Percentiles rank a stretch among this genome's conserved stretches.
phyloP scores from a whole-genome alignment of 1,140 invertebrate species.

The Mizuhopecten yessoensis region DNA sequence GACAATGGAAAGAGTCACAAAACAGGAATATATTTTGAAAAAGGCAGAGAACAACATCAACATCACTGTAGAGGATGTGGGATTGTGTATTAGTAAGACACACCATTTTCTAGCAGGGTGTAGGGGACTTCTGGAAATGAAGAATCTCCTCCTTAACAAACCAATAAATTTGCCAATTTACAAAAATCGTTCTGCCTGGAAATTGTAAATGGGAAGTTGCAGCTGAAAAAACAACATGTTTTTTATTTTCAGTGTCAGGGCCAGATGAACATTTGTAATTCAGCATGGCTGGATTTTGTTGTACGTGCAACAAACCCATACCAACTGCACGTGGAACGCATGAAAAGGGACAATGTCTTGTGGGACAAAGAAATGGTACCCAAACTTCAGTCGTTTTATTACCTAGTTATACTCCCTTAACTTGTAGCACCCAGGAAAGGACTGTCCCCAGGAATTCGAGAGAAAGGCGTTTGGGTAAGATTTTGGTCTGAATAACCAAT shows the following conservation, averaged over 20 bases:
- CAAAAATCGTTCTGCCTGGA: not conserved
- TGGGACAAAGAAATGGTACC: slow-evolving; percentile 9
- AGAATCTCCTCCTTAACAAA: not conserved
- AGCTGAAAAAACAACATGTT: not conserved
- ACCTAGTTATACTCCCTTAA: not conserved
- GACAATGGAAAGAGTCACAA: too few species aligned
- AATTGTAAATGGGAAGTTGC: not conserved
- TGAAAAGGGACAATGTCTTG: not conserved
- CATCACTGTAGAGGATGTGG: too few species aligned
- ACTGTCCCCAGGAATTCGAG: not conserved
- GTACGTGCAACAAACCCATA: not conserved
- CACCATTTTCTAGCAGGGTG: too few species aligned
- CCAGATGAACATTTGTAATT: slow-evolving; percentile 15
- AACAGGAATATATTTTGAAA: too few species aligned
- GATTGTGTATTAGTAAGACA: too few species aligned
- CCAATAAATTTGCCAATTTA: not conserved
- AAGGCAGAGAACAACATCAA: too few species aligned
- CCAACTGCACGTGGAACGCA: not conserved
- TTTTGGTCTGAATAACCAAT: not conserved
- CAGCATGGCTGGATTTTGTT: not conserved
- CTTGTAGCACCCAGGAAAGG: not conserved
- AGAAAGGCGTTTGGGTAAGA: not conserved
- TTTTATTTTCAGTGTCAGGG: slow-evolving; percentile 27
- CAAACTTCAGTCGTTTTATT: not conserved
- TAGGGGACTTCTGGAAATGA: not conserved